These are phyloP conservation scores for Pipistrellus kuhlii DNA, from an alignment of 2,797 vertebrate species.

Conservation along the genomic window DNA sequence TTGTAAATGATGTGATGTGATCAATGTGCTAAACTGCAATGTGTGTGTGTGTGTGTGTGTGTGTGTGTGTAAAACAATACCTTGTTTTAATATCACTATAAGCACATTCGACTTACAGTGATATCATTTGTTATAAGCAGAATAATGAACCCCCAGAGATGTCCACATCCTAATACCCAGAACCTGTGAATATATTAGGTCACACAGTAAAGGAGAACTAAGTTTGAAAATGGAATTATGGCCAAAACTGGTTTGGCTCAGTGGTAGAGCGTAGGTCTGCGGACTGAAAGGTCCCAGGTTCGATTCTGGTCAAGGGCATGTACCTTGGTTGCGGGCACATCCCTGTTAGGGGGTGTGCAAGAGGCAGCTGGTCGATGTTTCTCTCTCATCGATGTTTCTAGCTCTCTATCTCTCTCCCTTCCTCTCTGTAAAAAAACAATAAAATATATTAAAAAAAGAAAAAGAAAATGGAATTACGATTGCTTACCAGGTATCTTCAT, in stretches of 20 bases:
- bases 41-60: not conserved
- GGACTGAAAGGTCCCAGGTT: no score
- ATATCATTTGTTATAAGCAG: not conserved
- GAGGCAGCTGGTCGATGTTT: no score
- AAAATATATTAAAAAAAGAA: no score
- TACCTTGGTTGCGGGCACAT: no score
- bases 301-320: no score
- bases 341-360: no score
- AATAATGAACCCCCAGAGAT: not conserved
- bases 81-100: not conserved
- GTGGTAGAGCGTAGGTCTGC: no score
- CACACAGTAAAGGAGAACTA: not conserved
- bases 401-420: no score
- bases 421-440: no score
- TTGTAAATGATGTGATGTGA: not conserved
- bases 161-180: not conserved
- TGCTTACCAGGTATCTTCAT: not conserved
- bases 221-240: slow-evolving; percentile 33
- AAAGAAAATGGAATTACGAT: slow-evolving; percentile 14
- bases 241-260: no score
- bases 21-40: not conserved
- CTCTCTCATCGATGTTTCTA: no score
- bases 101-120: not conserved
- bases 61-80: not conserved
- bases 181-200: slow-evolving; percentile 7